A percentile compares a stretch with the other conserved stretches of the same genome.
Conservation (phyloP, 2,888 invertebrate genomes). For the Ephialtes manifestator region DNA sequence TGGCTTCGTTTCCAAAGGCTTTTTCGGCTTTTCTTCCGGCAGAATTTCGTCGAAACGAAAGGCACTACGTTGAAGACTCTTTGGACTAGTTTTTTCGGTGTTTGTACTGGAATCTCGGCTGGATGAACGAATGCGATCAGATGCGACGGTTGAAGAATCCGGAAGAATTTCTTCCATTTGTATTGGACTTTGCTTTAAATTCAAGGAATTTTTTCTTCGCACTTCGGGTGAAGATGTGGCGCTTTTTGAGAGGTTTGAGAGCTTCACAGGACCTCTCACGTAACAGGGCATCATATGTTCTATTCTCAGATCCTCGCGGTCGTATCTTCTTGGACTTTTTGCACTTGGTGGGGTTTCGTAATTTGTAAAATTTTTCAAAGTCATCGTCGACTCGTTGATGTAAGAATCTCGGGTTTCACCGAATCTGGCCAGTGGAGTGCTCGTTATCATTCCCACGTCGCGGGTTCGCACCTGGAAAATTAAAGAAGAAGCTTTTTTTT, state of each 20-base stretch:
- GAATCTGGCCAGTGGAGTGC: conserved; percentile 76
- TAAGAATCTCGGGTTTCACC: conserved; percentile 46
- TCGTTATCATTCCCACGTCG: conserved; percentile 82
- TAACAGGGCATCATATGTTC: conserved; percentile 51
- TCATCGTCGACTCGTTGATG: conserved; percentile 66
- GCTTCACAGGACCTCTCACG: conserved; percentile 38
- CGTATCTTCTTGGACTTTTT: conserved; percentile 43
- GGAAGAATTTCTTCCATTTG: conserved; percentile 73
- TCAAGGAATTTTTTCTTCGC: conserved; percentile 67
- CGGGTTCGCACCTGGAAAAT: conserved; percentile 79
- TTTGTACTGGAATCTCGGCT: conserved; percentile 76
- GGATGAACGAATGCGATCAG: neutral
- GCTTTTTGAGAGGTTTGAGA: conserved; percentile 52
- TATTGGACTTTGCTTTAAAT: conserved; percentile 70
- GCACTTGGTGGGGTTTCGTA: conserved; percentile 38
- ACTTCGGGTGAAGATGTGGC: conserved; percentile 64
- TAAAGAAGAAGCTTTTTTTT: conserved; percentile 23
- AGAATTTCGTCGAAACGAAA: conserved; percentile 76
- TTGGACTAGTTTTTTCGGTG: conserved; percentile 68
- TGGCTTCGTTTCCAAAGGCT: neutral
- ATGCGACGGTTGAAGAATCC: neutral
- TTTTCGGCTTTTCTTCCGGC: conserved; percentile 55
- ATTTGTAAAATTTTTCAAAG: conserved; percentile 51
- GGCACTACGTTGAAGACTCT: conserved; percentile 69
- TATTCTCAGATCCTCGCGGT: conserved; percentile 55